Conservation (phyloP, 2,797 vertebrate species). For the Manis pentadactyla region DNA sequence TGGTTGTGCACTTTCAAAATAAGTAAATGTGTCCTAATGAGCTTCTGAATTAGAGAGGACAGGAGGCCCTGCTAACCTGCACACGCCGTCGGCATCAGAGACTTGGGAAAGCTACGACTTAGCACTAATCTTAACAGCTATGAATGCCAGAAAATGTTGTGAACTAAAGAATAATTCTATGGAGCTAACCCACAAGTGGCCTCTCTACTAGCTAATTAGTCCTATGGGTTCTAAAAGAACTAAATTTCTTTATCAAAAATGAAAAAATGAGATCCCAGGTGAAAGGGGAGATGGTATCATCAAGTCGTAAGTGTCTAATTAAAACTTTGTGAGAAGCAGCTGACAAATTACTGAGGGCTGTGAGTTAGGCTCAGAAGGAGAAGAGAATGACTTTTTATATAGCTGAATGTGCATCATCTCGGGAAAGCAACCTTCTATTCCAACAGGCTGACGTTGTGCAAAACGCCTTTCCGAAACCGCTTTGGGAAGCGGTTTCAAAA, state of each 20-base stretch:
- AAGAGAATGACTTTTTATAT: not conserved
- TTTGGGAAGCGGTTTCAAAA: conserved; percentile 44
- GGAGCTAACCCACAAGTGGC: not conserved
- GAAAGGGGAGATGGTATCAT: conserved; percentile 27
- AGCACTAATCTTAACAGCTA: conserved; percentile 35
- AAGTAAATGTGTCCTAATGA: conserved; percentile 82
- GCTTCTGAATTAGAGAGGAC: conserved; percentile 70
- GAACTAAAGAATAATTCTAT: not conserved
- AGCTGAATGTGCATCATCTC: not conserved
- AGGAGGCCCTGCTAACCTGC: not conserved
- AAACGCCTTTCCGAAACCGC: not conserved
- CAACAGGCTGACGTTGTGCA: not conserved
- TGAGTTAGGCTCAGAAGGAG: not conserved
- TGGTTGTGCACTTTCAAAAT: conserved; percentile 60
- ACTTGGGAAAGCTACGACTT: conserved; percentile 58
- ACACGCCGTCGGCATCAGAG: conserved; percentile 78
- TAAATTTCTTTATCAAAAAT: conserved; percentile 45
- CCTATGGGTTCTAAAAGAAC: conserved; percentile 38
- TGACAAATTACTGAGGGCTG: not conserved
- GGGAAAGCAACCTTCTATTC: not conserved
- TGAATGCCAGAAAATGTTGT: conserved; percentile 38
- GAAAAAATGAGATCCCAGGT: not conserved
- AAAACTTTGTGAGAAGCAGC: conserved; percentile 36
- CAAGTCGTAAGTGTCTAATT: conserved; percentile 9
- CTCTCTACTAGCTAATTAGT: conserved; percentile 57